phyloP scores from a whole-genome alignment of 2,113 vertebrate genomes.

The Phycodurus eques region DNA sequence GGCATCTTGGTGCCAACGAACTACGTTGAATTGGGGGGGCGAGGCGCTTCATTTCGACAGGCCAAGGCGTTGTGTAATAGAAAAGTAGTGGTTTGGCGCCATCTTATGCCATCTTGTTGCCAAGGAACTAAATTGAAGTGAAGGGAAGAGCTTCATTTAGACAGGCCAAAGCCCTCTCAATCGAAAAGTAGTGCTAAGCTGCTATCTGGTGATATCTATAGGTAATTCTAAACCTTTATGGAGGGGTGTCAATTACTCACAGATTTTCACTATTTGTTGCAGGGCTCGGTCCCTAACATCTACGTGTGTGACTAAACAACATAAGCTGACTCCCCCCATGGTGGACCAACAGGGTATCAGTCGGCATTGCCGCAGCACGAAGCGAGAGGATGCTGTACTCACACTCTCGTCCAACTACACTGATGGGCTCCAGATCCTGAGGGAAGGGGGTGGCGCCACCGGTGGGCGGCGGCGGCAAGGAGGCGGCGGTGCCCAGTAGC shows the following conservation, averaged over 20 bases:
- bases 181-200: background rate
- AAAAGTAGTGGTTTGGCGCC: too few species aligned
- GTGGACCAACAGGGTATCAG: background rate
- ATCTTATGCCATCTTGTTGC: too few species aligned
- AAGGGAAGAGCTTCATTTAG: background rate
- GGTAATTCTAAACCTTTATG: too few species aligned
- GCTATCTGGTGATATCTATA: background rate
- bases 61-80: too few species aligned
- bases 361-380: constrained; percentile 33
- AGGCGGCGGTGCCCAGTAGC: constrained; percentile 55
- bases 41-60: too few species aligned
- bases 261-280: too few species aligned
- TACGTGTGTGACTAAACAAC: too few species aligned
- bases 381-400: constrained; percentile 38
- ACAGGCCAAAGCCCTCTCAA: background rate
- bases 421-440: constrained; percentile 77
- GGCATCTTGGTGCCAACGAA: too few species aligned
- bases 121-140: background rate
- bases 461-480: constrained; percentile 53
- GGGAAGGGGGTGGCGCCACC: constrained; percentile 69
- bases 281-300: too few species aligned
- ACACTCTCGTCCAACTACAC: constrained; percentile 69
- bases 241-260: too few species aligned
- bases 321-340: too few species aligned
- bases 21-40: too few species aligned